phyloP scores from a whole-genome alignment of 2,113 vertebrate species.

The Malurus elegans region DNA sequence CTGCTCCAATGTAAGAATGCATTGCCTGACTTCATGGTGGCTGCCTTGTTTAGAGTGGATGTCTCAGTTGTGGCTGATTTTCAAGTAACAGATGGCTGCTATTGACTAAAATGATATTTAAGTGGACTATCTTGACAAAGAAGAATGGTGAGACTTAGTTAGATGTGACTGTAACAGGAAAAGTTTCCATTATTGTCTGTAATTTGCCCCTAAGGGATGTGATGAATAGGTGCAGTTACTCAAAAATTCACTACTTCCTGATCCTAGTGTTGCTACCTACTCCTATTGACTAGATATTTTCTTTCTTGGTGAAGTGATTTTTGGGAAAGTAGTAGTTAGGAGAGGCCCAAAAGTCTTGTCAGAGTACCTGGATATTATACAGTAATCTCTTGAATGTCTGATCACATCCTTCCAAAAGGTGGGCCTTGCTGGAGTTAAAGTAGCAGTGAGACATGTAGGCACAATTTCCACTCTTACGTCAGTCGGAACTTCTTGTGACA shows the following conservation, averaged over 20 bases:
- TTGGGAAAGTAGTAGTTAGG: neutral
- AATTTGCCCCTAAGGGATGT: neutral
- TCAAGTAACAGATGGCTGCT: neutral
- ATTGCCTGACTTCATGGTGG: neutral
- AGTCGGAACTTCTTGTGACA: neutral
- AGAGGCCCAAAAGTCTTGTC: neutral
- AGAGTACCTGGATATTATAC: neutral
- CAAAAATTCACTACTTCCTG: neutral
- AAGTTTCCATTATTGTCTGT: neutral
- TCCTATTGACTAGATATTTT: neutral
- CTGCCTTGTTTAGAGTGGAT: neutral
- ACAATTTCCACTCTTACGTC: neutral
- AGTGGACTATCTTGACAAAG: neutral
- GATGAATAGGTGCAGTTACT: neutral
- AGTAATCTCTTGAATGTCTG: neutral
- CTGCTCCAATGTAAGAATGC: neutral
- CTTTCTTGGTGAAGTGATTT: neutral
- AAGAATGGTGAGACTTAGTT: neutral
- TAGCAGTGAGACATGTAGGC: neutral
- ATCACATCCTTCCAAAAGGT: rapidly evolving
- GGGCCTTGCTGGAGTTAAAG: neutral
- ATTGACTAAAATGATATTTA: neutral
- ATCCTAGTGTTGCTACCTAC: neutral
- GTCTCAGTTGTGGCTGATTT: neutral
- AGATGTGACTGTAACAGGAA: neutral